Percentiles rank a stretch among this genome's conserved stretches.
phyloP scores from a whole-genome alignment of 2,113 vertebrate genomes.

The Xyliphius kryptos region DNA sequence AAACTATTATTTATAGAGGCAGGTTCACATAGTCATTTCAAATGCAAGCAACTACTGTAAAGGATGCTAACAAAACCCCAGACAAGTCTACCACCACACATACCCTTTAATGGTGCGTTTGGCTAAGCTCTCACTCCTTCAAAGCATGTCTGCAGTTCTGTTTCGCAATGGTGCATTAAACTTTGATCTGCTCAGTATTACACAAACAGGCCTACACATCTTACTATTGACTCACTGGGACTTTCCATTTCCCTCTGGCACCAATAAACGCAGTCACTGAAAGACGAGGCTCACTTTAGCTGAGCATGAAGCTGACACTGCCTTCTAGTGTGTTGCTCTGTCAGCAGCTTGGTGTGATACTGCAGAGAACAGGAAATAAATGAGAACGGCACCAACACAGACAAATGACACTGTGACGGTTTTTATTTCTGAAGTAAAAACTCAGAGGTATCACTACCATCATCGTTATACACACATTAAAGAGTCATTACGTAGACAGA shows the following conservation, averaged over 20 bases:
- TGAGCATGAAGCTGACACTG: conserved; percentile 9
- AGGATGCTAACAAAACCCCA: no score
- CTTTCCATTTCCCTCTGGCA: conserved; percentile 9
- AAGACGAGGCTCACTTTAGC: conserved; percentile 3
- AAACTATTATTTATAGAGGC: no score
- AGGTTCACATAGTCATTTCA: no score
- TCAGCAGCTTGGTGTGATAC: conserved; percentile 13
- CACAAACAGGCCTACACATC: conserved; percentile 8
- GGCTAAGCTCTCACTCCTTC: not conserved
- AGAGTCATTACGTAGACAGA: no score
- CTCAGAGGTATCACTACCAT: no score
- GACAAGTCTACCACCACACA: no score
- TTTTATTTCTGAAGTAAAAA: no score
- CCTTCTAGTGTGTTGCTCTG: not conserved
- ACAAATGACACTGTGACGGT: not conserved
- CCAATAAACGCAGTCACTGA: conserved; percentile 12
- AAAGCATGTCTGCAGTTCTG: conserved; percentile 12
- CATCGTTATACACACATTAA: no score
- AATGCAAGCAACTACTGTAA: no score
- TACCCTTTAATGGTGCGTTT: no score
- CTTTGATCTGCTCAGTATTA: conserved; percentile 11
- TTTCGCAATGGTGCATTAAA: conserved; percentile 21
- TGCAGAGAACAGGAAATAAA: conserved; percentile 20
- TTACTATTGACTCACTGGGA: conserved; percentile 8
- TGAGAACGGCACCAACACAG: not conserved